A percentile compares a stretch with the other conserved stretches of the same genome.
Evolutionary conservation across 37 sponge, comb jelly and placozoan species (phyloP).

Genomic region (Petrosia ficiformis): DNA sequence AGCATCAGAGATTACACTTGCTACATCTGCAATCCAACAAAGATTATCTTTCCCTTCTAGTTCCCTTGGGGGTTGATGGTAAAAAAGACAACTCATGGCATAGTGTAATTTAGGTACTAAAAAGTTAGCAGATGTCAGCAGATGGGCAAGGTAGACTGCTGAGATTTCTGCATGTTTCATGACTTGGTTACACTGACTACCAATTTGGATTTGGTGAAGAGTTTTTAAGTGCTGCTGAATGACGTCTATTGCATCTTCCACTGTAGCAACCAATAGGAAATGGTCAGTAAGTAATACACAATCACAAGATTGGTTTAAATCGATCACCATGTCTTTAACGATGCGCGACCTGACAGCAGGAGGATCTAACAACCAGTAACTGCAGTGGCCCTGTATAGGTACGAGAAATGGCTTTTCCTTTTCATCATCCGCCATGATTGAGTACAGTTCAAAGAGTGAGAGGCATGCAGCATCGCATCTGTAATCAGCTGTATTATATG

Average conservation of each 20-base stretch:
- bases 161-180: background rate
- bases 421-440: no score
- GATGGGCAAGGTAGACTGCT: background rate
- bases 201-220: background rate
- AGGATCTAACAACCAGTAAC: background rate
- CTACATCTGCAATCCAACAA: background rate
- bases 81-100: background rate
- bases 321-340: background rate
- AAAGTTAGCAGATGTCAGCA: background rate
- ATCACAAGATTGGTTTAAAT: background rate
- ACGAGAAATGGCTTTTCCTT: no score
- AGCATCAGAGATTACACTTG: background rate
- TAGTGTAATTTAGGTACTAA: background rate
- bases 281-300: background rate
- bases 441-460: no score
- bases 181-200: background rate
- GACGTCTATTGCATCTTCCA: background rate
- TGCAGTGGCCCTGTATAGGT: no score
- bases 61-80: background rate
- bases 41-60: background rate
- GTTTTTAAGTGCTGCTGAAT: background rate
- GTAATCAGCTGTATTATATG: no score
- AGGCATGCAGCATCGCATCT: no score
- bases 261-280: background rate
- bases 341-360: background rate